Evolutionary conservation across 2,888 invertebrate genomes (phyloP), one percentile per base, ranked within the genome.

Genomic region (Ferdinandea cuprea): DNA sequence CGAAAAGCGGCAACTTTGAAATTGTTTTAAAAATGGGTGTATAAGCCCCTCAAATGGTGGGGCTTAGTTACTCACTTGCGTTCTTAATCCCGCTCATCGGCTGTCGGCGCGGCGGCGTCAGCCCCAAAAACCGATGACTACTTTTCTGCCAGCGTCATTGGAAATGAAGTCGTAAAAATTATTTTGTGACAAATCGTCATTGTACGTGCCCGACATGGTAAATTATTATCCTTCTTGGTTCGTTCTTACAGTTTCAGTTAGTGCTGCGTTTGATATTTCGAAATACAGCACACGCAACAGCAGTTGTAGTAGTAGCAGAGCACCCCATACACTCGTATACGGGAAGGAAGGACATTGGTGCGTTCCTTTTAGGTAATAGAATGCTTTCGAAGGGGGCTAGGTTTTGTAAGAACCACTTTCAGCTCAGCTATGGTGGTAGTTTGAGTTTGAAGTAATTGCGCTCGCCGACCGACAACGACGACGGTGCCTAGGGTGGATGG

Each of bases 181-280:
- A 90, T 90, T 90, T 89, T 89, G 89, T 90, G 89, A 90, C 90
- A 90, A 90, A 90, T 90, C 89, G 89, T 89, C 88, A 86, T 86
- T 86, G 87, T 89, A 90, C 89, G 89, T 90, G 89, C 88, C 87
- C 86, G 88, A 88, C 88, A 90, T 88, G 85, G 69, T 69, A 84
- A 84, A 84, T 86, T 86, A 65, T 69, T 74, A 79, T 79, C 58
- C 58, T 69, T 48, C 48, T 48, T 48, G 56, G 61, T 13, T 63
- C 9, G 15, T 48, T 44, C 37, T 65, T 59, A n/a, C 44, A 63
- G 42, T 40, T 37, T 37, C 13, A 37, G 37, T 37, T 13, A 37
- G 25, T 59, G 37, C 52, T 79, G 61, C 73, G 56, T 83, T 73
- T 58, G 61, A 37, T 71, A 50, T 77, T 76, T 68, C 40, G 35